Conservation (phyloP, 2,888 invertebrate genomes). For the Prenolepis imparis region DNA sequence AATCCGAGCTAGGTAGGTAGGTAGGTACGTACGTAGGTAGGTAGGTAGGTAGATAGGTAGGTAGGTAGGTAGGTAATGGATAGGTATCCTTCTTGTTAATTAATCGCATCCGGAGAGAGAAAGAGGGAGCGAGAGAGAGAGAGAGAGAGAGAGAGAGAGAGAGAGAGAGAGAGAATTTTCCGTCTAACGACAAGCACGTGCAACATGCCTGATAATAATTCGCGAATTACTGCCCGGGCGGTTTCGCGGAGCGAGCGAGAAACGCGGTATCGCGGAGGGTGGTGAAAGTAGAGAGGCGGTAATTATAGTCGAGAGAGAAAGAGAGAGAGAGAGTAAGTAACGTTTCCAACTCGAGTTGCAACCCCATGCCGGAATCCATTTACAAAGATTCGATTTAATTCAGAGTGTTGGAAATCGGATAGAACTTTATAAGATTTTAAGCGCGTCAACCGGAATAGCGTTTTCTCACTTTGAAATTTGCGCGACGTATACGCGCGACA, state of each 20-base stretch:
- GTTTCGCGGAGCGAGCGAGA: slow-evolving; percentile 22
- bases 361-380: slow-evolving; percentile 18
- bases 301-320: slow-evolving; percentile 44
- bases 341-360: slow-evolving; percentile 28
- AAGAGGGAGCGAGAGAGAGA: neutral
- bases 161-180: slow-evolving; percentile 57
- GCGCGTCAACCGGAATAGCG: neutral
- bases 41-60: neutral
- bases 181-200: slow-evolving; percentile 45
- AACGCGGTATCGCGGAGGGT: neutral
- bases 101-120: slow-evolving; percentile 63
- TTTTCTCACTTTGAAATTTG: neutral
- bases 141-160: slow-evolving; percentile 23
- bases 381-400: slow-evolving; percentile 19
- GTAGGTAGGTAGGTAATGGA: slow-evolving; percentile 60
- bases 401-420: slow-evolving; percentile 1
- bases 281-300: slow-evolving; percentile 29
- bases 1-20: slow-evolving; percentile 41
- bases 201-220: slow-evolving; percentile 64
- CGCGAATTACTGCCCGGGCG: slow-evolving; percentile 61
- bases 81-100: slow-evolving; percentile 69
- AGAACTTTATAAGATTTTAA: neutral
- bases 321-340: slow-evolving; percentile 27
- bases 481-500: neutral
- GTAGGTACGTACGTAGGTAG: neutral